Percentiles rank a stretch among this genome's conserved stretches.
Evolutionary conservation across 2,888 invertebrate species (phyloP).

Genomic region (Stramonita haemastoma): DNA sequence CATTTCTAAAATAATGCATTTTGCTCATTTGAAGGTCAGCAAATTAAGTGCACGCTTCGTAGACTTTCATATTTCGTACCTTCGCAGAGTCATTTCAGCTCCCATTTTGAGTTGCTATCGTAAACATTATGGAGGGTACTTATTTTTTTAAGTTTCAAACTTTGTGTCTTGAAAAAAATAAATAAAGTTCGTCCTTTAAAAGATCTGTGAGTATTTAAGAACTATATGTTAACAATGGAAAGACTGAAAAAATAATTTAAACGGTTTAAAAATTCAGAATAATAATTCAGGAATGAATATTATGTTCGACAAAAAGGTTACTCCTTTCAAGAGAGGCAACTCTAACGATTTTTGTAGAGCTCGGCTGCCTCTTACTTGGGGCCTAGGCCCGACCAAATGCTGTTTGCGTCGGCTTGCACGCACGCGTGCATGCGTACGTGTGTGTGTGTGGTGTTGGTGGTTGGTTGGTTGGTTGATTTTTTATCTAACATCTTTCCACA

Average conservation of each 20-base stretch:
- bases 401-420: too few relatives aligned
- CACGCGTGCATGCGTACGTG: too few relatives aligned
- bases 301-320: neutral
- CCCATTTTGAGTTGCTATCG: conserved; percentile 27
- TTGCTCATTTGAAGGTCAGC: too few relatives aligned
- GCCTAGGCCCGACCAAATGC: too few relatives aligned
- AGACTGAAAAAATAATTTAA: neutral
- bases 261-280: neutral
- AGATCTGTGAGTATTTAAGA: too few relatives aligned
- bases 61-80: too few relatives aligned
- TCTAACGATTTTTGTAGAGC: neutral
- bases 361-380: too few relatives aligned
- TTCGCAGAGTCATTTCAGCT: neutral
- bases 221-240: neutral
- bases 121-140: conserved; percentile 20
- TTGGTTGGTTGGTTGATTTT: too few relatives aligned
- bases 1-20: too few relatives aligned
- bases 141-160: neutral
- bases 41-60: too few relatives aligned
- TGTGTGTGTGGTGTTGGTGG: too few relatives aligned
- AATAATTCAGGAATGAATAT: neutral
- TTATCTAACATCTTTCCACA: too few relatives aligned
- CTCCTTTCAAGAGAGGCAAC: neutral
- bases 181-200: neutral
- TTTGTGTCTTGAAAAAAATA: neutral